Base-by-base conservation (phyloP, 2,113 vertebrate genomes). In the Peucedramus taeniatus region DNA sequence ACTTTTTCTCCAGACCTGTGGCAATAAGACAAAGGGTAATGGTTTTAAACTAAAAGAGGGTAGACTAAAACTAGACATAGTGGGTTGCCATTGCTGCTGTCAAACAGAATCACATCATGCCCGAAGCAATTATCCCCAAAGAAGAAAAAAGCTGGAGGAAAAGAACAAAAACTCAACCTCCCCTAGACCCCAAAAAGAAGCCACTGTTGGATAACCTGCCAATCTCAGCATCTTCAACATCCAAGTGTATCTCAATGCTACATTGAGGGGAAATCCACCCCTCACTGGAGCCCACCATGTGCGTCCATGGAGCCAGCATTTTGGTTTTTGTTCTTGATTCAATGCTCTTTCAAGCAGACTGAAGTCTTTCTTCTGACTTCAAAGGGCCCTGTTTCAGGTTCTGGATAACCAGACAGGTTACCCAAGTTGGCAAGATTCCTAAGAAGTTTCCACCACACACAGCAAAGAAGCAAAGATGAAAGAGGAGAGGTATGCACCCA, bases 381-480 rank as follows among this genome's bases (percentile, higher is more conserved):
- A 96, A 93, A 96, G 75, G 19, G 33, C 18, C 42, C 30, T 26
- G 13, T 70, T 76, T 70, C 50, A 70, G 59, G 24, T 15, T 77
- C 57, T 66, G 85, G 82, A 80, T 75, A 94, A 88, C 60, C 75
- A 81, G 63, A 85, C 68, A 81, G 82, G 54, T 90, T 94, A 80
- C 30, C 39, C 40, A 88, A 69, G 84, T 50, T 85, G 89, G 61
- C 14, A 39, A 59, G 59, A 88, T 24, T 95, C 33, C 39, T 40
- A 75, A 86, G 87, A 91, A 45, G 39, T 61, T 96, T 85, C 61
- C 54, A 94, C 63, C 68, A 93, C 71, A 74, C 53, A 76, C 16
- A 90, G 70, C 59, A 95, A 94, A 78, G 35, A 71, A 82, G 33
- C 20, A 76, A 81, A 97, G 90, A 96, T 96, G 63, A 97, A 94